A percentile compares a stretch with the other conserved stretches of the same genome.
phyloP scores from a whole-genome alignment of 2,888 invertebrate species.

The Homarus gammarus region DNA sequence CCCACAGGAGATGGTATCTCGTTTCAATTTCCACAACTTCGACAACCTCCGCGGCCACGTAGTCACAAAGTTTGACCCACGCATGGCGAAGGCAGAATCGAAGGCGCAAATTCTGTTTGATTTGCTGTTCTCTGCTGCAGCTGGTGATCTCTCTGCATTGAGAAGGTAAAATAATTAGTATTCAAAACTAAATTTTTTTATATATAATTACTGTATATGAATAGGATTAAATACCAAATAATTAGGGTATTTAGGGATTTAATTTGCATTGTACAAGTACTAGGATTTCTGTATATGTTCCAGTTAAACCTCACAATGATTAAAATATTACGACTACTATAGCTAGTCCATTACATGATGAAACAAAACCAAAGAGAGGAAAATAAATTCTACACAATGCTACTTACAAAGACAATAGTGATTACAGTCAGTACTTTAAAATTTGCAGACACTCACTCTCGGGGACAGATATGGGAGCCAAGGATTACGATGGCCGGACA shows the following conservation, averaged over 20 bases:
- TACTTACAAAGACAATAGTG: not conserved
- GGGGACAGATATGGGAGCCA: slow-evolving; percentile 68
- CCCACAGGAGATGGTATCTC: slow-evolving; percentile 88
- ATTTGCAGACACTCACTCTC: slow-evolving; percentile 75
- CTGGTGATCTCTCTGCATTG: slow-evolving; percentile 94
- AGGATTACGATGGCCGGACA: slow-evolving; percentile 81
- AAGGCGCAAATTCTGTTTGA: slow-evolving; percentile 95
- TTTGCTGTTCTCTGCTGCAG: slow-evolving; percentile 94
- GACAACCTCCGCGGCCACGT: slow-evolving; percentile 85
- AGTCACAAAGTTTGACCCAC: slow-evolving; percentile 94
- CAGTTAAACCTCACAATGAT: too few relatives aligned
- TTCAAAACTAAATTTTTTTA: too few relatives aligned
- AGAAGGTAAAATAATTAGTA: slow-evolving; percentile 84
- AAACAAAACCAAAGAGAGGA: not conserved
- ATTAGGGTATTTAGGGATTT: too few relatives aligned
- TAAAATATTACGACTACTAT: not conserved
- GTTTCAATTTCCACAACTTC: slow-evolving; percentile 98
- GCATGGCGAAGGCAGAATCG: slow-evolving; percentile 93
- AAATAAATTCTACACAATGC: not conserved
- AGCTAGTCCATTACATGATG: not conserved
- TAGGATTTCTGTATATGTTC: too few relatives aligned
- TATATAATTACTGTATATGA: too few relatives aligned
- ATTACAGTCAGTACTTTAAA: too few relatives aligned
- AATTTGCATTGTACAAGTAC: too few relatives aligned
- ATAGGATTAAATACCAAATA: too few relatives aligned